These are phyloP conservation scores for Rhea pennata DNA, from an alignment of 2,113 vertebrate genomes.

Conservation along the genomic window DNA sequence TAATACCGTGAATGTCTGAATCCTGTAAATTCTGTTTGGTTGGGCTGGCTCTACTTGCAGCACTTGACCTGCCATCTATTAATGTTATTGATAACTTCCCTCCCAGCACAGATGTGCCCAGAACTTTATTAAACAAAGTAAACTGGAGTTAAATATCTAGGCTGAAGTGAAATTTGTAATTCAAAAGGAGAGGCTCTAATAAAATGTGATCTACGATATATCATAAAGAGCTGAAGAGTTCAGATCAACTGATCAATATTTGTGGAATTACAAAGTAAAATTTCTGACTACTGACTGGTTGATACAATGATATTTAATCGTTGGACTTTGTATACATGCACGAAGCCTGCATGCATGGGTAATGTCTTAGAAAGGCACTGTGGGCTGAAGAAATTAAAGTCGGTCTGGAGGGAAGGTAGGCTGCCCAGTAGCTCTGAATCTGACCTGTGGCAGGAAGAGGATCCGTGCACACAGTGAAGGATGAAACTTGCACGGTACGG, in stretches of 20 bases:
- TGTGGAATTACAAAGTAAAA: conserved; percentile 36
- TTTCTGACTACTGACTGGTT: neutral
- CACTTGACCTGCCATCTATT: neutral
- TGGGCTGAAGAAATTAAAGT: neutral
- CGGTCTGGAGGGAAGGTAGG: neutral
- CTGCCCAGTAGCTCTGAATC: neutral
- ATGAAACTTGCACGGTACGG: neutral
- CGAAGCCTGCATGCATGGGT: neutral
- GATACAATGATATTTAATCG: neutral
- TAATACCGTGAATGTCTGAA: neutral
- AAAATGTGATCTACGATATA: neutral
- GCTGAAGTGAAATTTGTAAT: neutral
- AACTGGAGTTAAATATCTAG: neutral
- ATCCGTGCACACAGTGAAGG: neutral
- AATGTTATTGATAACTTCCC: neutral
- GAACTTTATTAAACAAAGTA: conserved; percentile 1
- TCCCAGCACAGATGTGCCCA: neutral
- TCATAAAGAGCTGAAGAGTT: neutral
- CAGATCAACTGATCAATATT: conserved; percentile 2
- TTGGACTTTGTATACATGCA: neutral
- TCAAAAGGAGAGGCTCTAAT: neutral
- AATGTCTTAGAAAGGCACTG: neutral
- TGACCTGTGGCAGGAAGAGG: neutral
- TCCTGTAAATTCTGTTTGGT: neutral
- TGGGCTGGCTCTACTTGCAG: neutral